These are phyloP conservation scores for Rattus rattus DNA, from an alignment of 2,113 vertebrate species.

Conservation along the genomic window DNA sequence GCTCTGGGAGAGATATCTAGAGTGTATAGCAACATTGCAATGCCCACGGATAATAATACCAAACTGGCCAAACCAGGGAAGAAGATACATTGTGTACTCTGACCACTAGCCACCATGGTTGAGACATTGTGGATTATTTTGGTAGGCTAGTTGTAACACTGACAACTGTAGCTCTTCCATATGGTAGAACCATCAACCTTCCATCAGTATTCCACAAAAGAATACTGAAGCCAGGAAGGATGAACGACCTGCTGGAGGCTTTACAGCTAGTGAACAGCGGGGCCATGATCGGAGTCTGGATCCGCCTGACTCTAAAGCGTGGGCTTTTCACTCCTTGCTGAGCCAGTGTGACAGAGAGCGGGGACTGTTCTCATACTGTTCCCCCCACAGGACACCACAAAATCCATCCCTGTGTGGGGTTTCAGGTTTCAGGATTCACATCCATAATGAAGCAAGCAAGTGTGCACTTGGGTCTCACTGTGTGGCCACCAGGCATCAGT, in stretches of 20 bases:
- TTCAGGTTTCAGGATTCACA: not conserved
- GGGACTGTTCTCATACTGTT: not conserved
- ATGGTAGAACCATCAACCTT: conserved; percentile 30
- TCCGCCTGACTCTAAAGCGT: conserved; percentile 7
- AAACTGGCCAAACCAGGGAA: not conserved
- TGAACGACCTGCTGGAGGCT: not conserved
- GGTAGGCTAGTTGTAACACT: not conserved
- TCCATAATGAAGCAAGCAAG: not conserved
- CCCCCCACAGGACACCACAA: not conserved
- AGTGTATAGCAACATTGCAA: too few relatives aligned
- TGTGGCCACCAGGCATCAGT: not conserved
- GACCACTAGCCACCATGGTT: not conserved
- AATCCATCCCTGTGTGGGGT: not conserved
- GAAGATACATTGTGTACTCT: not conserved
- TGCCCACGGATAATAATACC: not conserved
- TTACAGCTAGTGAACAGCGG: conserved; percentile 2
- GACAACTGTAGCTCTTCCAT: not conserved
- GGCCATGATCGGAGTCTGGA: not conserved
- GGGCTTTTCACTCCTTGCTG: not conserved
- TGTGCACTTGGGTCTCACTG: not conserved
- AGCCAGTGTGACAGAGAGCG: not conserved
- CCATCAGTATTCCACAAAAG: conserved; percentile 34
- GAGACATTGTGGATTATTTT: not conserved
- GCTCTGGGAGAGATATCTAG: not conserved
- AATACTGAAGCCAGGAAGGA: conserved; percentile 13